Evolutionary conservation across 37 sponge, comb jelly and placozoan genomes (phyloP), one percentile per base, ranked within the genome.

Genomic region (Cliona cf. orientalis): DNA sequence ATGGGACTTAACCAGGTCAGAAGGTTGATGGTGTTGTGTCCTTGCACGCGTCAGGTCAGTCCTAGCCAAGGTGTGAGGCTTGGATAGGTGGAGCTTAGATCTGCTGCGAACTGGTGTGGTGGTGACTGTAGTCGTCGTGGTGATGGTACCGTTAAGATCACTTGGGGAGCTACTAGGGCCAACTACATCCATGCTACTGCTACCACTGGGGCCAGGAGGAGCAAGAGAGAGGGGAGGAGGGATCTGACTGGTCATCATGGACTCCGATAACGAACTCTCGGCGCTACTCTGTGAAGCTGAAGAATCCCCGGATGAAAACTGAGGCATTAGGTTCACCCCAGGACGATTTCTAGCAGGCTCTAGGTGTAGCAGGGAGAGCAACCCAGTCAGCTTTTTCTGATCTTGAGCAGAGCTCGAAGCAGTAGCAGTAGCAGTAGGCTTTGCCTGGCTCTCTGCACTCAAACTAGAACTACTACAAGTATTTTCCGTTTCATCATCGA

Each of bases 41-140:
- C 79, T 63, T 3, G 34, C 1, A 46, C 42, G 55, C 5, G 79
- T 34, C 22, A 79, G 0, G 67, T 79, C 65, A 46, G 67, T 79
- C 33, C 67, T 79, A n/a, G 67, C 79, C 25, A 42, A 65, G 5
- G 79, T 79, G 79, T 79, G 79, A 19, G 79, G 79, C 67, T 79
- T 79, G 25, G 28, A 5, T 17, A 55, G 79, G 17, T 39, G 67
- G 34, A 79, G 36, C 2, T 40, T 45, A 36, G 26, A 33, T n/a
- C 46, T 41, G 29, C 79, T 66, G n/a, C n/a, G n/a, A 28, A 66
- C 66, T 4, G 66, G 66, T 32, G 66, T 66, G 5, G 4, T 2
- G 5, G 66, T 17, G 17, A 17, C 11, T 49, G 55, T 11, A 19
- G 42, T 22, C 42, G 76, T 41, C 2, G 58, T 59, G 25, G 46